Base-by-base conservation (phyloP, 2,113 vertebrate genomes). In the Tenrec ecaudatus region DNA sequence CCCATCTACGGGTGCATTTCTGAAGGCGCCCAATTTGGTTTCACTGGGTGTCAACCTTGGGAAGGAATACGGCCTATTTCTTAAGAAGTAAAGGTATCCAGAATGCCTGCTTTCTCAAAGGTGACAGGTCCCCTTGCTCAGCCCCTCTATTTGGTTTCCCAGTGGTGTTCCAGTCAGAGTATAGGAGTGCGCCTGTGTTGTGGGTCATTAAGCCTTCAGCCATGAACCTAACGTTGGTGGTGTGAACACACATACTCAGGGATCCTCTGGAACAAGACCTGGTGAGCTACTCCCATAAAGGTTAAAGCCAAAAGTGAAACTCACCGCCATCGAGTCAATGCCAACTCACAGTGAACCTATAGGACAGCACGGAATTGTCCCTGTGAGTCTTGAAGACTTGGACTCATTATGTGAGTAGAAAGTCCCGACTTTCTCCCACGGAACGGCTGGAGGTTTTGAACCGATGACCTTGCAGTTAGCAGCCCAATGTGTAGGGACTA, bases 71-170 rank as follows among this genome's bases (percentile, higher is more conserved):
- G 76, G 4, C 1, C 3, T 19, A 91, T 60, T 79, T 76, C 3
- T 47, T 36, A 27, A 43, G 33, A 66, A 60, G 69, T 91, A 86
- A 94, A 88, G 19, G 25, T 76, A 88, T 86, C 9, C 82, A 90
- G 16, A 82, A 83, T 27, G 16, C 10, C 62, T 33, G 31, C 88
- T 79, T 91, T 73, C 25, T 82, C 38, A 40, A 82, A 57, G 2
- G 22, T 82, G 78, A 68, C 2, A 1, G 25, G 64, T 22, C 89
- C 14, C 4, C n/a, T 69, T 82, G 47, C 6, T 62, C 2, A 10
- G 31, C 60, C 60, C 60, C 60, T 22, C 60, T 23, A 22, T 20
- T 20, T 25, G 14, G 12, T 58, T 86, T 92, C 88, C 58, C 29
- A 90, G 6, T 27, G 40, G 78, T 33, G 31, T 29, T 15, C 2